Evolutionary conservation across 2,113 vertebrate genomes (phyloP).

Genomic region (Alectura lathami): DNA sequence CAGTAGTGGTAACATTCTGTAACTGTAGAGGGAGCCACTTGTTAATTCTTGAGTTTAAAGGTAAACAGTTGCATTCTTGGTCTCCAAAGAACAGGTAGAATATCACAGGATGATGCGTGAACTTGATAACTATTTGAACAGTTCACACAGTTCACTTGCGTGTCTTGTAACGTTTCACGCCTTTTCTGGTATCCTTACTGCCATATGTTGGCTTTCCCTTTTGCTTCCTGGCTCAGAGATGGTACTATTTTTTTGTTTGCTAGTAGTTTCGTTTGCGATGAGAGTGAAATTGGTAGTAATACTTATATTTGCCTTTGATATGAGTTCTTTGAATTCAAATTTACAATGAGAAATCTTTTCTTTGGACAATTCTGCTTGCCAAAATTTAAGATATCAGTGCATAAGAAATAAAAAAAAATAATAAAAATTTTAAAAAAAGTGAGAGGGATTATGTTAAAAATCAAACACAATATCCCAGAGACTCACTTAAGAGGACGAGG

Average conservation of each 20-base stretch:
- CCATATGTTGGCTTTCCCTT: fast-evolving
- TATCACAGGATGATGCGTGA: neutral
- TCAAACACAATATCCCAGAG: neutral
- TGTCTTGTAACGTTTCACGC: neutral
- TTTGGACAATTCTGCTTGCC: neutral
- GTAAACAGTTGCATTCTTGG: neutral
- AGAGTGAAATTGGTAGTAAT: neutral
- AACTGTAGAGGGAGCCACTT: conserved; percentile 5
- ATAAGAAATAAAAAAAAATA: neutral
- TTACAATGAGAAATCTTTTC: neutral
- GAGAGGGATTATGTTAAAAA: neutral
- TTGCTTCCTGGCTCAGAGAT: neutral
- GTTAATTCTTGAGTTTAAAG: neutral
- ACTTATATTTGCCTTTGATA: neutral
- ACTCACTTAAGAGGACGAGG: fast-evolving
- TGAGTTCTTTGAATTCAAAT: neutral
- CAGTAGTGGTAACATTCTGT: neutral
- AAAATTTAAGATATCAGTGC: neutral
- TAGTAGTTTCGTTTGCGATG: neutral
- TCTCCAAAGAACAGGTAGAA: neutral
- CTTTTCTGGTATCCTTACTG: fast-evolving
- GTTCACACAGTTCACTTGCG: neutral
- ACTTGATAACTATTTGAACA: neutral
- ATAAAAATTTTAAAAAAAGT: too few relatives aligned
- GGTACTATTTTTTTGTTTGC: neutral